These are phyloP conservation scores for Lycophotia porphyrea DNA, from an alignment of 2,888 invertebrate species.

Conservation along the genomic window DNA sequence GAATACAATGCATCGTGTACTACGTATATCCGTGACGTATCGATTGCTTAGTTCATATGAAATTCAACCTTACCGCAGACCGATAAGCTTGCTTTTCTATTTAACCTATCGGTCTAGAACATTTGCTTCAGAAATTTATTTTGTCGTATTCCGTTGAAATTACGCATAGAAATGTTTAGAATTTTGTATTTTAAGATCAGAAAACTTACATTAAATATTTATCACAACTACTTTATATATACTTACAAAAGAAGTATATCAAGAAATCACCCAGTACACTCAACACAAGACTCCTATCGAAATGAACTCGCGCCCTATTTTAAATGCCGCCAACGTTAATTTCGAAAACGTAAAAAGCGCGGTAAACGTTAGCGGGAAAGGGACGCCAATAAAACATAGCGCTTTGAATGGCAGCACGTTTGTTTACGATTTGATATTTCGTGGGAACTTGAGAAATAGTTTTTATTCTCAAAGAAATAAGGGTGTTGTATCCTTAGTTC, in stretches of 20 bases:
- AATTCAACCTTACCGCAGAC: slow-evolving; percentile 63
- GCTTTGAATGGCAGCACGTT: slow-evolving; percentile 85
- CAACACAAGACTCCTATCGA: slow-evolving; percentile 84
- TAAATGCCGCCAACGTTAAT: slow-evolving; percentile 89
- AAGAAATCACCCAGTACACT: slow-evolving; percentile 86
- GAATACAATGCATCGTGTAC: slow-evolving; percentile 79
- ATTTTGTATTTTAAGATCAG: slow-evolving; percentile 66
- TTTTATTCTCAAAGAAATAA: slow-evolving; percentile 86
- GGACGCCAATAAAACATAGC: slow-evolving; percentile 89
- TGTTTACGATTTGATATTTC: slow-evolving; percentile 89
- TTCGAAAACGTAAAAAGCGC: slow-evolving; percentile 88
- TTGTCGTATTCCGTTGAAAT: slow-evolving; percentile 75
- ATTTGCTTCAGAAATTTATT: slow-evolving; percentile 84
- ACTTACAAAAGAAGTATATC: slow-evolving; percentile 87
- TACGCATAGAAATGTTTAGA: slow-evolving; percentile 71
- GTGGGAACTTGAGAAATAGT: slow-evolving; percentile 84
- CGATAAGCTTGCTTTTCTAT: slow-evolving; percentile 63
- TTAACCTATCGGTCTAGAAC: slow-evolving; percentile 75
- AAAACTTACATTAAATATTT: slow-evolving; percentile 72
- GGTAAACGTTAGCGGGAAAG: slow-evolving; percentile 88
- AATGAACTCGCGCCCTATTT: slow-evolving; percentile 88
- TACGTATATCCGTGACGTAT: slow-evolving; percentile 89
- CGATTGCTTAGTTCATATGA: slow-evolving; percentile 55
- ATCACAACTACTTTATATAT: slow-evolving; percentile 72
- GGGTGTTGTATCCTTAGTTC: slow-evolving; percentile 78